Evolutionary conservation across 2,888 invertebrate species (phyloP).

Genomic region (Notodromas monacha): DNA sequence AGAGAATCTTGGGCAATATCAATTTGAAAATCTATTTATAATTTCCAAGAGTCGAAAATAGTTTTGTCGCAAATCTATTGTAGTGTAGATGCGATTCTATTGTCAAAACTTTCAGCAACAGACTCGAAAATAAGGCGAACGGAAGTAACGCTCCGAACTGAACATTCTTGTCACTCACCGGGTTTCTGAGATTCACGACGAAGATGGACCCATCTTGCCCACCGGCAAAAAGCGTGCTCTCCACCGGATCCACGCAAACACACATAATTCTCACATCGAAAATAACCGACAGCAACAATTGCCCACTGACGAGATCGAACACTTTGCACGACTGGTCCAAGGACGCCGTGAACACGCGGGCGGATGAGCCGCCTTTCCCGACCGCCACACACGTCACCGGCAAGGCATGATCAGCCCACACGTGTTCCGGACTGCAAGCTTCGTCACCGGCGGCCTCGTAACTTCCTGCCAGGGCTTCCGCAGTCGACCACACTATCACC

Average conservation of each 20-base stretch:
- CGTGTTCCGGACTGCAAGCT: conserved; percentile 29
- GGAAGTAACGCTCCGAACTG: too few species aligned
- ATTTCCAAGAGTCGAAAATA: too few species aligned
- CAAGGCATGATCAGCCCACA: conserved; percentile 42
- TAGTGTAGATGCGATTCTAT: too few species aligned
- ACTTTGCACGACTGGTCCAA: conserved; percentile 48
- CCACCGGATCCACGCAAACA: conserved; percentile 31
- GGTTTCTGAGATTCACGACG: conserved; percentile 26
- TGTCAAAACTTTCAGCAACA: too few species aligned
- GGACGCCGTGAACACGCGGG: conserved; percentile 39
- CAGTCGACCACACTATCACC: conserved; percentile 42
- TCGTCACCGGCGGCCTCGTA: conserved; percentile 18
- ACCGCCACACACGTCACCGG: conserved; percentile 43
- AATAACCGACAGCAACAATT: conserved; percentile 32
- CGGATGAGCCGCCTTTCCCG: conserved; percentile 31
- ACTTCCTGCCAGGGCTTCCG: conserved; percentile 19
- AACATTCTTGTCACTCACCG: too few species aligned
- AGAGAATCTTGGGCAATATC: too few species aligned
- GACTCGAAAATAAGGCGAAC: too few species aligned
- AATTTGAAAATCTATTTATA: too few species aligned
- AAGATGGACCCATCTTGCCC: conserved; percentile 32
- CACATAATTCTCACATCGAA: conserved; percentile 34
- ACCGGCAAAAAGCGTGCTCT: conserved; percentile 39
- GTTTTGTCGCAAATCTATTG: too few species aligned
- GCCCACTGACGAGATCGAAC: conserved; percentile 35